Evolutionary conservation across 2,888 invertebrate species (phyloP).

Genomic region (Carpatolechia fugitivella): DNA sequence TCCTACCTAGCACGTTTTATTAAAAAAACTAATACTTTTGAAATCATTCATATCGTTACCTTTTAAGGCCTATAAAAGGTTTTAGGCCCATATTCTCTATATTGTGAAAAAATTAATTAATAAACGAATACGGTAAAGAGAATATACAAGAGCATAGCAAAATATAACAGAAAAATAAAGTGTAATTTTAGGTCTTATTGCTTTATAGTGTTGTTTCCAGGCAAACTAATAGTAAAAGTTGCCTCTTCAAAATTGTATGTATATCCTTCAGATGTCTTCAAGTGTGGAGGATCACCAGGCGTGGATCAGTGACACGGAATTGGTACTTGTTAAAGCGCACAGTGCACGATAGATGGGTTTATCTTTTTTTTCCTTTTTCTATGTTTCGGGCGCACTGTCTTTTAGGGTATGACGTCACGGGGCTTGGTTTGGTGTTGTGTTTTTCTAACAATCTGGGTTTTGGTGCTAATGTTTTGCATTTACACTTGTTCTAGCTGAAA

Average conservation of each 20-base stretch:
- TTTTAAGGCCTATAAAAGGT: too few species aligned
- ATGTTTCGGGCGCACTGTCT: conserved; percentile 21
- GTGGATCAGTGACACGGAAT: conserved; percentile 74
- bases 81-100: too few species aligned
- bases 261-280: conserved; percentile 61
- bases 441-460: conserved; percentile 12
- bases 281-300: conserved; percentile 68
- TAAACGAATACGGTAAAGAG: too few species aligned
- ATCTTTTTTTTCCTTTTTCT: conserved; percentile 32
- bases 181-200: too few species aligned
- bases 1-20: too few species aligned
- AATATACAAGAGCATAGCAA: too few species aligned
- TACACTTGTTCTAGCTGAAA: not conserved
- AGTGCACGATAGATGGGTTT: conserved; percentile 42
- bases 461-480: not conserved
- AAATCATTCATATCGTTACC: too few species aligned
- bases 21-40: too few species aligned
- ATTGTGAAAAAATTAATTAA: too few species aligned
- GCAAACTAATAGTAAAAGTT: too few species aligned
- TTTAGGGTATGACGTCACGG: conserved; percentile 12
- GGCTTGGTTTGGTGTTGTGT: conserved; percentile 16
- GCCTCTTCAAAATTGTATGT: conserved; percentile 1
- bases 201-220: too few species aligned
- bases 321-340: conserved; percentile 49
- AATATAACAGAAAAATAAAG: too few species aligned